phyloP scores from a whole-genome alignment of 2,113 vertebrate species.

The Eclectus roratus region DNA sequence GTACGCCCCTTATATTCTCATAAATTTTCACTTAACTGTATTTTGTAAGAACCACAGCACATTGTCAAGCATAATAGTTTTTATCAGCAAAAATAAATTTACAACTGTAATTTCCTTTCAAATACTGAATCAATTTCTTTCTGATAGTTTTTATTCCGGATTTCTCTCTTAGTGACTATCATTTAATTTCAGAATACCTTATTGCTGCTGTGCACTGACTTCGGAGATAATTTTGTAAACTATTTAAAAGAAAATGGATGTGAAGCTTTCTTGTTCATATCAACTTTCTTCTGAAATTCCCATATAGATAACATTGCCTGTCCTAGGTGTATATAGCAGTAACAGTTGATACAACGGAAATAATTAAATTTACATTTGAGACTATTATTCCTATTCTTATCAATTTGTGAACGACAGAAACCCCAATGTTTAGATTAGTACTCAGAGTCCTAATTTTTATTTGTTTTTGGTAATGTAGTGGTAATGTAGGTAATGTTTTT shows the following conservation, averaged over 20 bases:
- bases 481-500: neutral
- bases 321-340: neutral
- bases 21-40: neutral
- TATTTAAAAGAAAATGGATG: neutral
- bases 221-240: neutral
- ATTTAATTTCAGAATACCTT: conserved; percentile 1
- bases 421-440: neutral
- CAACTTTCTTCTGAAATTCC: neutral
- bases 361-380: neutral
- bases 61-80: neutral
- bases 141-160: neutral
- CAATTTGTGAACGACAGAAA: neutral
- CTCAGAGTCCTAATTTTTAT: neutral
- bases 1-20: neutral
- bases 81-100: neutral
- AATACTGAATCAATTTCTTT: conserved; percentile 4
- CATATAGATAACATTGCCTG: neutral
- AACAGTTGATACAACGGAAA: neutral
- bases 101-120: conserved; percentile 21
- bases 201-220: neutral
- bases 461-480: neutral
- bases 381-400: neutral
- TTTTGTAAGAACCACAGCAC: neutral
- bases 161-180: neutral
- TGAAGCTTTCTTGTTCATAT: neutral